Conservation (phyloP, 1,140 invertebrate genomes). For the Grapholita molesta region DNA sequence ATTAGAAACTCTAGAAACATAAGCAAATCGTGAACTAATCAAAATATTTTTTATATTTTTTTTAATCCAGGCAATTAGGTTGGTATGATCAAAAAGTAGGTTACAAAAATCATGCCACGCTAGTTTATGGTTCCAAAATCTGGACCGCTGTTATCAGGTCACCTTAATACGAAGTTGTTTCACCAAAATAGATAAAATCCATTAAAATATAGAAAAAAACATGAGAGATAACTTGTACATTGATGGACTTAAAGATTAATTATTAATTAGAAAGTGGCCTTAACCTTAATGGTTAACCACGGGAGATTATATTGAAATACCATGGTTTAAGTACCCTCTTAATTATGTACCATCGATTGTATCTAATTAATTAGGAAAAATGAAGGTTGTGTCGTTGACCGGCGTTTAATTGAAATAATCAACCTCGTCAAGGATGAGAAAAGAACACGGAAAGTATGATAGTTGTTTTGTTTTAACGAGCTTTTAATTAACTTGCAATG, state of each 20-base stretch:
- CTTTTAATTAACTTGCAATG: too few species aligned
- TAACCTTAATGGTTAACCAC: neutral
- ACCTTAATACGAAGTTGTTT: neutral
- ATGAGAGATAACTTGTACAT: conserved; percentile 28
- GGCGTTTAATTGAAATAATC: neutral
- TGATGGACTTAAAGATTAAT: conserved; percentile 38
- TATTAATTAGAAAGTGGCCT: conserved; percentile 12
- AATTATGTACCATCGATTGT: neutral
- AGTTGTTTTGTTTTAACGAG: too few species aligned
- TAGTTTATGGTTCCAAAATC: neutral
- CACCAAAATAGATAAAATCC: neutral
- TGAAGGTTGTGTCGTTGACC: neutral
- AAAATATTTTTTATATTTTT: neutral
- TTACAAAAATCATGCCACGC: neutral
- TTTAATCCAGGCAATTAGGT: neutral
- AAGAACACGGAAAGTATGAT: too few species aligned
- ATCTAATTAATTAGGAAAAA: neutral
- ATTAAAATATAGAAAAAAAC: neutral
- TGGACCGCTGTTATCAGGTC: neutral
- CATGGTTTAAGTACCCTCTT: neutral
- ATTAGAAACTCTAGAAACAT: too few species aligned
- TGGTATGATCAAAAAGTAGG: neutral
- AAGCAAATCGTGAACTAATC: too few species aligned
- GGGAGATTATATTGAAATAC: neutral
- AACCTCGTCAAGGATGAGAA: neutral